Conservation (phyloP, 1,140 invertebrate species). For the Centruroides vittatus region DNA sequence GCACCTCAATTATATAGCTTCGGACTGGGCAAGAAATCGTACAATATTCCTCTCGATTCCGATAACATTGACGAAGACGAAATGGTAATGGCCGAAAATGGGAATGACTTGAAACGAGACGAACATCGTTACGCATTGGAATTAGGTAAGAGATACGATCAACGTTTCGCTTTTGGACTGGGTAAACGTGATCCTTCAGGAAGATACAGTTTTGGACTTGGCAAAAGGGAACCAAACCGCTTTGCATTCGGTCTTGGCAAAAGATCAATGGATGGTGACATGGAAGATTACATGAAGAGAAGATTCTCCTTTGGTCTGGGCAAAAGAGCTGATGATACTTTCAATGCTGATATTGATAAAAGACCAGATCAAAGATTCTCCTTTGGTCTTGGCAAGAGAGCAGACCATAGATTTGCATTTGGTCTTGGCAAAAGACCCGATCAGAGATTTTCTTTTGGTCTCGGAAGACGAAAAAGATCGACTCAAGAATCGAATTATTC, state of each 20-base stretch:
- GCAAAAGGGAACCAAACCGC: constrained; percentile 4
- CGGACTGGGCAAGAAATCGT: constrained; percentile 9
- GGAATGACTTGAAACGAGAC: not conserved
- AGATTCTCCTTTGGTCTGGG: constrained; percentile 18
- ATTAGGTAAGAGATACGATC: constrained; percentile 2
- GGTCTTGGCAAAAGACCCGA: constrained; percentile 9
- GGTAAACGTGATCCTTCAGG: constrained; percentile 7
- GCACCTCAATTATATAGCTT: constrained; percentile 6
- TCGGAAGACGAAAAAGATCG: constrained; percentile 8
- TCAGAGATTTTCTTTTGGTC: constrained; percentile 13
- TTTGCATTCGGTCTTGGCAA: constrained; percentile 9
- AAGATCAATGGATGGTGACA: constrained; percentile 3
- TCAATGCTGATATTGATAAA: no score
- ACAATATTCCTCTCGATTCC: no score
- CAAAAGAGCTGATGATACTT: constrained; percentile 6
- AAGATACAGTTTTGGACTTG: constrained; percentile 10
- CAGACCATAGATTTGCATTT: constrained; percentile 15
- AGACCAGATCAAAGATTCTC: constrained; percentile 9
- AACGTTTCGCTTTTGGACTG: constrained; percentile 13
- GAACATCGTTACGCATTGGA: constrained; percentile 9
- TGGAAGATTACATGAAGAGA: constrained; percentile 18
- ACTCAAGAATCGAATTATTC: no score
- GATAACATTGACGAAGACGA: not conserved
- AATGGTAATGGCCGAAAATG: not conserved
- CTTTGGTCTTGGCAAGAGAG: constrained; percentile 15